Evolutionary conservation across 2,888 invertebrate genomes (phyloP), one percentile per base, ranked within the genome.

Genomic region (Plagodis dolabraria): DNA sequence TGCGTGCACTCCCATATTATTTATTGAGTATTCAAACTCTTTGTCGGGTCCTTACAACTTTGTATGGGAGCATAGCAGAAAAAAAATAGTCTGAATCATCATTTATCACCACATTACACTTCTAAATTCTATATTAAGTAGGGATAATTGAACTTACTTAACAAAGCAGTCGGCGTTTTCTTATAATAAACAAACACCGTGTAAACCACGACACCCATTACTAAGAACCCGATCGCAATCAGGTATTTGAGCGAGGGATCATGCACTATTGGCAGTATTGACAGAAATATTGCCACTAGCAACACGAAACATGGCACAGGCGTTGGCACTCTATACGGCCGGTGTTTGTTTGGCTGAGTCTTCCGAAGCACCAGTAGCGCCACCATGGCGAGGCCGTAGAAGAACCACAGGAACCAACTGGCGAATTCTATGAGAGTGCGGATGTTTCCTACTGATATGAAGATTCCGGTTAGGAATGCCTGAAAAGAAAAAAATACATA

Each of bases 371-470:
- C 94, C 40, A 98, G 82, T 12, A 98, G 87, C 0, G 97, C 95
- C 0, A 96, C 93, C 96, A 97, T 96, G 0, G 97, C 96, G 0
- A 95, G 84, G 0, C 97, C 97, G 81, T 97, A 98, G 87, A 97
- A 97, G 63, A 97, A 94, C 97, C 97, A 98, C 33, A 97, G 95
- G 64, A 97, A 94, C 92, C 97, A 97, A 81, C 97, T 97, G 46
- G 97, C 96, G 80, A 97, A 97, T 74, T 97, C 96, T 68, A 98
- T 97, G 10, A 98, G 91, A 1, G 95, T 94, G 50, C 93, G 93
- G 59, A 97, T 96, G 82, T 96, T 94, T 56, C 97, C 97, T 34
- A 95, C 93, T 47, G 95, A 74, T 51, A 97, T 95, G 82, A 96
- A 96, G 47, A 95, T 70, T 43, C 96, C 87, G 0, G 96, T 93